Conservation (phyloP, 2,888 invertebrate genomes). For the Zootermopsis nevadensis region DNA sequence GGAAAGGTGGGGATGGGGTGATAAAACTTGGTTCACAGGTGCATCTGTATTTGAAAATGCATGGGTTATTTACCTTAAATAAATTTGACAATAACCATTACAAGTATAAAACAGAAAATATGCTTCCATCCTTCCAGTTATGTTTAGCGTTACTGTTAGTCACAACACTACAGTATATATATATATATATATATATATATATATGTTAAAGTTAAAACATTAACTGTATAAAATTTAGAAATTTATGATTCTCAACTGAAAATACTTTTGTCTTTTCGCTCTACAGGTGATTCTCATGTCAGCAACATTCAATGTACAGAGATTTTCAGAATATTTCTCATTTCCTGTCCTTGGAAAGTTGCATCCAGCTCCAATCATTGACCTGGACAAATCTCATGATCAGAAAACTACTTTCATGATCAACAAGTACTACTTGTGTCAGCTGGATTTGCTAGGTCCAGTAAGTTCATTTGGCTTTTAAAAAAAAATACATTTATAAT, state of each 20-base stretch:
- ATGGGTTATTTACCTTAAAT: no score
- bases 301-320: conserved; percentile 84
- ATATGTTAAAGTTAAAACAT: background rate
- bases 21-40: no score
- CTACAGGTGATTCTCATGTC: conserved; percentile 87
- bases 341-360: conserved; percentile 60
- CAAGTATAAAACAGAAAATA: no score
- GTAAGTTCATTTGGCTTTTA: conserved; percentile 56
- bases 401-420: conserved; percentile 68
- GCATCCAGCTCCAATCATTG: conserved; percentile 69
- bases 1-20: no score
- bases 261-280: background rate
- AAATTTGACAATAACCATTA: no score
- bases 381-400: conserved; percentile 59
- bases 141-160: no score
- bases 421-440: conserved; percentile 73
- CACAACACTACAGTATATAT: no score
- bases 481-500: no score
- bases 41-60: no score
- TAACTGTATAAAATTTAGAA: background rate
- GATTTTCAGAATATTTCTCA: conserved; percentile 78
- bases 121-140: no score
- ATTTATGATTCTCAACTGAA: background rate
- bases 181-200: background rate
- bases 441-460: conserved; percentile 60